Evolutionary conservation across 2,888 invertebrate species (phyloP).

Genomic region (Didymodactylos carnosus): DNA sequence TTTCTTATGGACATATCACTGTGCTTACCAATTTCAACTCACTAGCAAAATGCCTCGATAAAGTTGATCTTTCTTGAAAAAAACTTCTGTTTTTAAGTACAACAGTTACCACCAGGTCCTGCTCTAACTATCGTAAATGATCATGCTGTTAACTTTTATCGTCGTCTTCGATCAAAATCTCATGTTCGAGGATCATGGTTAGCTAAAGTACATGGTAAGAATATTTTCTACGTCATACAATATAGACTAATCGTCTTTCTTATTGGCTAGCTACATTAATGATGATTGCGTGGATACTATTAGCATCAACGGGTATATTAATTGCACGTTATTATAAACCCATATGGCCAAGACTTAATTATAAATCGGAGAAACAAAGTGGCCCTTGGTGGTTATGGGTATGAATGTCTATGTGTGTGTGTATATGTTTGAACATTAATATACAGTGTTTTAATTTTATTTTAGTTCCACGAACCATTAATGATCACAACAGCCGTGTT

Average conservation of each 20-base stretch:
- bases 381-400: too few relatives aligned
- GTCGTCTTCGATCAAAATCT: neutral
- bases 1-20: too few relatives aligned
- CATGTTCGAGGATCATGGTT: neutral
- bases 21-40: too few relatives aligned
- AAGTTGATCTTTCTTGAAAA: too few relatives aligned
- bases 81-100: too few relatives aligned
- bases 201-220: neutral
- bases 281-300: slow-evolving; percentile 14
- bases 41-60: too few relatives aligned
- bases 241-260: neutral
- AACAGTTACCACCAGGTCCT: too few relatives aligned
- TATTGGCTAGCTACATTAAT: slow-evolving; percentile 3
- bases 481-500: slow-evolving; percentile 7
- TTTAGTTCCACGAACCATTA: slow-evolving; percentile 4
- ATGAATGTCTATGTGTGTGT: slow-evolving; percentile 4
- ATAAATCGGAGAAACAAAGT: neutral
- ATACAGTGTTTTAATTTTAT: neutral
- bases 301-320: slow-evolving; percentile 9
- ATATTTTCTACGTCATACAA: neutral
- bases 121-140: neutral
- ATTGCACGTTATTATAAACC: slow-evolving; percentile 11
- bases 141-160: neutral
- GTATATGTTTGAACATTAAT: too few relatives aligned
- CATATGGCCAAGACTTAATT: slow-evolving; percentile 14